Percentiles rank a stretch among this genome's conserved stretches.
phyloP scores from a whole-genome alignment of 2,888 invertebrate genomes.

The Archips crataeganus region DNA sequence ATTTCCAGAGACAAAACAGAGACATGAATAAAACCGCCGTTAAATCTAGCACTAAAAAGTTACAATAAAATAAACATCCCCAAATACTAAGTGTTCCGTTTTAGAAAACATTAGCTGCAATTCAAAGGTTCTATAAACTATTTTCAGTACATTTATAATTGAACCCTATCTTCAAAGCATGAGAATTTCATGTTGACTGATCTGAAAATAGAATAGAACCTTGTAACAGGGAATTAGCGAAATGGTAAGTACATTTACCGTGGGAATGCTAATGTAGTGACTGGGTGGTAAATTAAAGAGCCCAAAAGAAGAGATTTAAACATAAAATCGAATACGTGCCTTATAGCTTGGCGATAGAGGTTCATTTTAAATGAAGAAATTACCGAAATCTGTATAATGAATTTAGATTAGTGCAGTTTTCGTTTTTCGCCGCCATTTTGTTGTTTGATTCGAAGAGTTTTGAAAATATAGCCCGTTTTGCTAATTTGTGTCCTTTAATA shows the following conservation, averaged over 20 bases:
- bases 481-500: constrained; percentile 46
- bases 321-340: constrained; percentile 36
- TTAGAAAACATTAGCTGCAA: constrained; percentile 49
- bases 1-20: not conserved
- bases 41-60: constrained; percentile 31
- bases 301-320: constrained; percentile 44
- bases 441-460: constrained; percentile 64
- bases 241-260: constrained; percentile 73
- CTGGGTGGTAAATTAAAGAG: constrained; percentile 64
- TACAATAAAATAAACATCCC: constrained; percentile 43
- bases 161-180: not conserved
- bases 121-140: not conserved
- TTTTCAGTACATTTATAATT: not conserved
- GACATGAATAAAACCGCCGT: constrained; percentile 3
- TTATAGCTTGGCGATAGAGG: constrained; percentile 26
- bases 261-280: constrained; percentile 68
- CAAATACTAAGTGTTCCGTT: constrained; percentile 55
- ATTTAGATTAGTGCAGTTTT: constrained; percentile 68
- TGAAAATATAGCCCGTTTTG: constrained; percentile 61
- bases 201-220: not conserved
- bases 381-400: constrained; percentile 52
- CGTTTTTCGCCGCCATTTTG: constrained; percentile 57
- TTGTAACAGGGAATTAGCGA: not conserved
- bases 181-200: not conserved
- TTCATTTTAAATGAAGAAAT: constrained; percentile 29